Base-by-base conservation (phyloP, 2,113 vertebrate genomes). In the Coryphaenoides rupestris region DNA sequence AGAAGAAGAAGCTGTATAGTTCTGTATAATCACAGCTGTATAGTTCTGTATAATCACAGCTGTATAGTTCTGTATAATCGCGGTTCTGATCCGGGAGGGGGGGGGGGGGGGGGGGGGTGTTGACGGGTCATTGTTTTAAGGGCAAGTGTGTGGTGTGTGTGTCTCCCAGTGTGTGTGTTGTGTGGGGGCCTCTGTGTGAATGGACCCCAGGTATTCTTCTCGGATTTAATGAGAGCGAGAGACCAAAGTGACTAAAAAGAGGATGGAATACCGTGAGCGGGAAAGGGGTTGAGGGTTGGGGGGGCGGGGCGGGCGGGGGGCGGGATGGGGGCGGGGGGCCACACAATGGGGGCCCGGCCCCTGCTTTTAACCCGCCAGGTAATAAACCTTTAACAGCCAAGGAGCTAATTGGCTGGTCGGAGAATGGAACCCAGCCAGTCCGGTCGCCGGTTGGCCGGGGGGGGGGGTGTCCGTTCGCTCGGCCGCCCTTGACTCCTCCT, bases 161-260 rank as follows among this genome's bases (percentile, higher is more conserved):
- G n/a, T n/a, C n/a, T n/a, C n/a, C n/a, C n/a, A n/a, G n/a, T n/a
- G n/a, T n/a, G n/a, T n/a, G n/a, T n/a, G n/a, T n/a, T n/a, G n/a
- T n/a, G n/a, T n/a, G n/a, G n/a, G n/a, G n/a, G 60, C 74, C 80
- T 80, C 84, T 81, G 57, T 76, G 77, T 80, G 87, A 91, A 89
- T 80, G 82, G 81, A 73, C 47, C 53, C 3, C n/a, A 12, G 46
- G 73, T 83, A 89, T 91, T 91, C 83, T 83, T 78, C 73, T 61
- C n/a, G 71, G 72, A 83, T 90, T 90, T 90, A 89, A 90, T 90
- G 85, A 89, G 89, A 85, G 79, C 6, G 5, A 68, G 70, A 60
- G 70, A 60, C 77, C 65, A 66, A 77, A 77, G 83, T 76, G 83
- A 82, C 70, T 81, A 82, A 86, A 82, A 85, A 81, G 85, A n/a